Percentiles rank a stretch among this genome's conserved stretches.
Conservation (phyloP, 2,113 vertebrate species). For the Pteruthius melanotis region DNA sequence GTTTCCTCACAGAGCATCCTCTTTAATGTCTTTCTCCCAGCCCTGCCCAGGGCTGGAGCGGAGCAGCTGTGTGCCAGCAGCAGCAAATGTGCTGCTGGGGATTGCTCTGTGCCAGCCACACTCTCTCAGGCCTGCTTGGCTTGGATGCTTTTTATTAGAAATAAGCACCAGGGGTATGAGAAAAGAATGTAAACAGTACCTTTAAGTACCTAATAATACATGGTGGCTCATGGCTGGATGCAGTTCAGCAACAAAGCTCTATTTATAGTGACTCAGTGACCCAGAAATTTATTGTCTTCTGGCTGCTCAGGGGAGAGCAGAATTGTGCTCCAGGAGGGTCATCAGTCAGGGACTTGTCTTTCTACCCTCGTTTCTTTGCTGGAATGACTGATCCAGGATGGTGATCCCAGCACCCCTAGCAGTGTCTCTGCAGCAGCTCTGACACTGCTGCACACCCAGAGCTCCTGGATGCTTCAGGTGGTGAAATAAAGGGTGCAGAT, state of each 20-base stretch:
- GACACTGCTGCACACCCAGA: background rate
- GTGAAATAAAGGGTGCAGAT: background rate
- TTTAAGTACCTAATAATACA: conserved; percentile 12
- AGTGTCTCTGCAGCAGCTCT: background rate
- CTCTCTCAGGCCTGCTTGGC: background rate
- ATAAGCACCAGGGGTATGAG: conserved; percentile 29
- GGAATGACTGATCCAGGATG: background rate
- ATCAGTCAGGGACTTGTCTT: conserved; percentile 2
- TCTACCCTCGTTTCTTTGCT: background rate
- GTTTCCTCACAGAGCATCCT: background rate
- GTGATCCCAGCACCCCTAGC: background rate
- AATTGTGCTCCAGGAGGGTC: background rate
- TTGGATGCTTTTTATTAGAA: conserved; percentile 42
- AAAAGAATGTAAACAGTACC: conserved; percentile 37
- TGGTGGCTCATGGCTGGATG: background rate
- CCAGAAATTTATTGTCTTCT: conserved; percentile 47
- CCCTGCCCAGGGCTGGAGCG: background rate
- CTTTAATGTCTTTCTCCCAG: background rate
- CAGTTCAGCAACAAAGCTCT: background rate
- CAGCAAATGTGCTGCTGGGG: background rate
- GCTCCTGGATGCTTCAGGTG: background rate
- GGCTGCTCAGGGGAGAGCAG: background rate
- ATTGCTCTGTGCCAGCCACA: background rate
- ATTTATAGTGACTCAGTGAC: conserved; percentile 50
- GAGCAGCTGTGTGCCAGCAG: background rate